Conservation (phyloP, 2,888 invertebrate genomes). For the Tillus elongatus region DNA sequence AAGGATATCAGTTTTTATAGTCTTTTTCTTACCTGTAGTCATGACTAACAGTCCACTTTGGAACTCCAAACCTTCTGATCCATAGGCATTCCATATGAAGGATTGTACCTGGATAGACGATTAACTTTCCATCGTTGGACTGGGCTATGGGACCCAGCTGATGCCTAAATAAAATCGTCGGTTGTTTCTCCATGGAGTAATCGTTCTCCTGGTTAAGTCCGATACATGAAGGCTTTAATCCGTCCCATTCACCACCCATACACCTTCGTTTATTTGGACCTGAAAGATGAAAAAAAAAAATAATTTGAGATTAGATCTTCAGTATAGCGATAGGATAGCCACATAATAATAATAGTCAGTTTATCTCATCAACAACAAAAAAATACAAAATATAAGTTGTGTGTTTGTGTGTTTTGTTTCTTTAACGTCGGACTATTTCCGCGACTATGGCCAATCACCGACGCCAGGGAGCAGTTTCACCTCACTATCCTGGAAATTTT, state of each 20-base stretch:
- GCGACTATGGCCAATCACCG: no score
- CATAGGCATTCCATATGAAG: conserved; percentile 84
- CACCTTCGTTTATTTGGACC: conserved; percentile 66
- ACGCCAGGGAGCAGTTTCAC: no score
- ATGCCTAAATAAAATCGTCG: conserved; percentile 74
- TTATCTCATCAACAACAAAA: no score
- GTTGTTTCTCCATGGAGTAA: conserved; percentile 79
- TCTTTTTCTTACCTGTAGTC: conserved; percentile 51
- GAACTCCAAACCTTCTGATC: conserved; percentile 77
- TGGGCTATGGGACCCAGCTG: conserved; percentile 78
- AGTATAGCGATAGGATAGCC: no score
- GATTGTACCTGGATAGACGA: conserved; percentile 77
- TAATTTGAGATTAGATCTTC: no score
- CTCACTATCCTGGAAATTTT: no score
- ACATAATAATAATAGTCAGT: no score
- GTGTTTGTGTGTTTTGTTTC: no score
- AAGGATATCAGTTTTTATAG: no score
- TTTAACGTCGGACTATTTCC: no score
- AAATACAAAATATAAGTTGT: no score
- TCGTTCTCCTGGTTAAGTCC: conserved; percentile 81
- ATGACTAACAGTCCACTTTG: conserved; percentile 72
- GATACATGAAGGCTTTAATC: conserved; percentile 65
- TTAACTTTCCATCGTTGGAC: conserved; percentile 74
- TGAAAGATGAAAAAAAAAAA: no score
- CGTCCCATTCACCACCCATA: conserved; percentile 73